These are phyloP conservation scores for Ptilodon capucinus DNA, from an alignment of 2,888 invertebrate genomes.

Conservation along the genomic window DNA sequence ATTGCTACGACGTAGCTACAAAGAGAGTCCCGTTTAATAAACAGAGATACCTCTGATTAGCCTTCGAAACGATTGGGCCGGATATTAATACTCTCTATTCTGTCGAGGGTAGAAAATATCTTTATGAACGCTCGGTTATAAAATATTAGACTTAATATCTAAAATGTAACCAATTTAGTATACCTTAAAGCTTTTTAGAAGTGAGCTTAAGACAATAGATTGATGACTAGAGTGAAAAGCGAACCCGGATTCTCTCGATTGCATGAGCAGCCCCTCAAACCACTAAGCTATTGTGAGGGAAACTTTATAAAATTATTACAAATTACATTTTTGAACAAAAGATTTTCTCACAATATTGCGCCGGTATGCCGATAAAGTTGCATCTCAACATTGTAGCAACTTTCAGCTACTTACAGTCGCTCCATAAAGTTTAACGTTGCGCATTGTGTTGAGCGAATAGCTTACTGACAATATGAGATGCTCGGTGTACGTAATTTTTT, in stretches of 20 bases:
- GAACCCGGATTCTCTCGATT: too few relatives aligned
- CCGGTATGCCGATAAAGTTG: conserved; percentile 19
- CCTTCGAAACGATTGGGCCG: too few relatives aligned
- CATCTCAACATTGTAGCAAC: conserved; percentile 9
- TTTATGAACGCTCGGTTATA: too few relatives aligned
- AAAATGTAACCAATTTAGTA: too few relatives aligned
- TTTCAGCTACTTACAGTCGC: conserved; percentile 20
- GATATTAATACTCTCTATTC: too few relatives aligned
- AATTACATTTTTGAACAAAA: conserved; percentile 5
- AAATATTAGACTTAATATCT: too few relatives aligned
- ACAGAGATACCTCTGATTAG: too few relatives aligned
- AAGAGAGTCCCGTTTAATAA: not conserved
- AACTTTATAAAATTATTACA: not conserved
- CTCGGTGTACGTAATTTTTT: conserved; percentile 17
- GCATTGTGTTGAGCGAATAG: conserved; percentile 26
- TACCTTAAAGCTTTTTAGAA: too few relatives aligned
- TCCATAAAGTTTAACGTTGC: conserved; percentile 28
- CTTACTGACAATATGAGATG: conserved; percentile 31
- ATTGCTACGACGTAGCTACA: not conserved
- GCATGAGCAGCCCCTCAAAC: too few relatives aligned
- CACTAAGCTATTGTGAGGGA: not conserved
- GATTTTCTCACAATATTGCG: conserved; percentile 13
- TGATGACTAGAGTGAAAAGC: too few relatives aligned
- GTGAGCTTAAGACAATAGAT: too few relatives aligned
- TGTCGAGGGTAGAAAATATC: too few relatives aligned